Evolutionary conservation across 92 coral and sea anemone genomes (phyloP).

Genomic region (Scolanthus callimorphus): DNA sequence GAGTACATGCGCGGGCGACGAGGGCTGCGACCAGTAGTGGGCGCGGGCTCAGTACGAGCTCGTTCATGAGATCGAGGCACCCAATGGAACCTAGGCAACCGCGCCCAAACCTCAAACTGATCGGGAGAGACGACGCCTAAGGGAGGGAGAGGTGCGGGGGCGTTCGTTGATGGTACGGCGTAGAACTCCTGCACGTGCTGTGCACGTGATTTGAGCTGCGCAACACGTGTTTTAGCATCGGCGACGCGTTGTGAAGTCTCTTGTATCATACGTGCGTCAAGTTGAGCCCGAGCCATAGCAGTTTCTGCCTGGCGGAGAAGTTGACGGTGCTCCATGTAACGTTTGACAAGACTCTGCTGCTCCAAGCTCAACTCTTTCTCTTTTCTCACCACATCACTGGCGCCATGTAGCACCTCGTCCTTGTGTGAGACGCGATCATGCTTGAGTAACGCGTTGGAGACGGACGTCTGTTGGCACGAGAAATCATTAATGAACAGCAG

Average conservation of each 20-base stretch:
- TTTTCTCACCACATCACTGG: constrained; percentile 61
- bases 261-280: constrained; percentile 57
- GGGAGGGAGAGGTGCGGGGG: constrained; percentile 83
- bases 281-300: constrained; percentile 73
- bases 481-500: constrained; percentile 80
- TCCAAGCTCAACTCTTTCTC: constrained; percentile 60
- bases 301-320: constrained; percentile 88
- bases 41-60: constrained; percentile 52
- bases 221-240: constrained; percentile 65
- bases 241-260: constrained; percentile 62
- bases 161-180: constrained; percentile 60
- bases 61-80: constrained; percentile 71
- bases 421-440: constrained; percentile 78
- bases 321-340: constrained; percentile 92
- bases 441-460: constrained; percentile 80
- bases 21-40: constrained; percentile 15
- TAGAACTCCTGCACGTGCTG: constrained; percentile 57
- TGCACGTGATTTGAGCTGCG: constrained; percentile 59
- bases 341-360: constrained; percentile 75
- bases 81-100: constrained; percentile 69
- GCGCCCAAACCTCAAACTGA: constrained; percentile 67
- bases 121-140: constrained; percentile 77
- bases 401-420: constrained; percentile 59
- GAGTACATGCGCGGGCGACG: constrained; percentile 32
- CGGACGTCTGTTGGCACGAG: constrained; percentile 88